These are phyloP conservation scores for Metaphire vulgaris DNA, from an alignment of 1,140 invertebrate species.

Conservation along the genomic window DNA sequence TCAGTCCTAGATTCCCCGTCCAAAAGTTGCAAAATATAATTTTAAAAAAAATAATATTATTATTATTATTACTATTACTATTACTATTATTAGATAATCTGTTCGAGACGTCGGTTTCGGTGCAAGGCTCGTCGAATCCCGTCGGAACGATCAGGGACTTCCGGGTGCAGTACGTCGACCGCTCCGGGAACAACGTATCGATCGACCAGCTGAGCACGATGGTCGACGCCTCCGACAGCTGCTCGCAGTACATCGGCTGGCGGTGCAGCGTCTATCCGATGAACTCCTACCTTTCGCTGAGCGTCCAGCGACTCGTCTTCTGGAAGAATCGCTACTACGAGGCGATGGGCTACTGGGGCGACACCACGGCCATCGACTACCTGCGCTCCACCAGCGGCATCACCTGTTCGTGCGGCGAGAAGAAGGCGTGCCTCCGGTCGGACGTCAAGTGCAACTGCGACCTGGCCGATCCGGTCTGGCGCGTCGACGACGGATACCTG, in stretches of 20 bases:
- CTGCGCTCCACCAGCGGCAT: background rate
- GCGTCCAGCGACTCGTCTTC: background rate
- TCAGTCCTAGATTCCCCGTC: too few species aligned
- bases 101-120: too few species aligned
- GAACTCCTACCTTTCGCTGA: background rate
- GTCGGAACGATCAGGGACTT: too few species aligned
- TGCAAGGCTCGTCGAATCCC: too few species aligned
- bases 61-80: too few species aligned
- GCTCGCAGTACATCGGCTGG: background rate
- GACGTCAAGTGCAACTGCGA: background rate
- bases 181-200: background rate
- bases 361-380: background rate
- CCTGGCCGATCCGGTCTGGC: background rate
- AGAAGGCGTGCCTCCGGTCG: background rate
- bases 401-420: background rate
- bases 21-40: too few species aligned
- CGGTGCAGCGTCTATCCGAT: background rate
- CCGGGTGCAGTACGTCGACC: background rate
- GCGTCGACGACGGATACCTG: background rate
- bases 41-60: too few species aligned
- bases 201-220: background rate
- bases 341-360: conserved; percentile 15
- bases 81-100: too few species aligned
- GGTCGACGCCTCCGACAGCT: background rate
- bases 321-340: conserved; percentile 18